Evolutionary conservation across 2,113 vertebrate genomes (phyloP).

Genomic region (Mobula birostris): DNA sequence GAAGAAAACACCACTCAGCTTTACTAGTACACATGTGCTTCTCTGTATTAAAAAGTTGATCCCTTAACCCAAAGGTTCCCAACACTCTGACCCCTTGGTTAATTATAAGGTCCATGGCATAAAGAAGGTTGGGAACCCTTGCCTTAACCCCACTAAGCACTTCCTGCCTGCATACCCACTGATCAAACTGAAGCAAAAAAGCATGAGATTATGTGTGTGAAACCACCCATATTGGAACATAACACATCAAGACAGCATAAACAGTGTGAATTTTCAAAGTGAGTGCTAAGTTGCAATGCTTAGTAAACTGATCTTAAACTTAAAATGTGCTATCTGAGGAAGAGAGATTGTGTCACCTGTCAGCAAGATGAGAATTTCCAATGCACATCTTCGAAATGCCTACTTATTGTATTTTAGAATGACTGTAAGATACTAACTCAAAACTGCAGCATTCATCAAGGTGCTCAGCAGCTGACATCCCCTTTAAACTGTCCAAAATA

Average conservation of each 20-base stretch:
- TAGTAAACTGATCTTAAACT: neutral
- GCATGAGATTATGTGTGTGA: neutral
- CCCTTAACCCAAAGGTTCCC: neutral
- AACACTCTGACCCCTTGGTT: no score
- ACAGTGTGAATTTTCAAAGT: neutral
- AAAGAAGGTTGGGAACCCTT: no score
- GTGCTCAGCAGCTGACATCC: neutral
- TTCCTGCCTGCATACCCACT: neutral
- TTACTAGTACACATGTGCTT: neutral
- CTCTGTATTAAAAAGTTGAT: neutral
- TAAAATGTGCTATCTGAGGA: neutral
- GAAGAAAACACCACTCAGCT: neutral
- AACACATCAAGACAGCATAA: neutral
- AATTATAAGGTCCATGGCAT: no score
- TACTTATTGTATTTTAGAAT: neutral
- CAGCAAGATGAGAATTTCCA: conserved; percentile 1
- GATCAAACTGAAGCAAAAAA: neutral
- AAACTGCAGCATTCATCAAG: neutral
- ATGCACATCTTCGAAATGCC: neutral
- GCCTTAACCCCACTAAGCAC: neutral
- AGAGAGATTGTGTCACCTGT: neutral
- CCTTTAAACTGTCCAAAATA: neutral
- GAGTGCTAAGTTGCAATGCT: neutral
- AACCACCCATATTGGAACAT: conserved; percentile 32
- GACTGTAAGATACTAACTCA: neutral